phyloP scores from a whole-genome alignment of 2,888 invertebrate genomes.

The Tolmerus cingulatus region DNA sequence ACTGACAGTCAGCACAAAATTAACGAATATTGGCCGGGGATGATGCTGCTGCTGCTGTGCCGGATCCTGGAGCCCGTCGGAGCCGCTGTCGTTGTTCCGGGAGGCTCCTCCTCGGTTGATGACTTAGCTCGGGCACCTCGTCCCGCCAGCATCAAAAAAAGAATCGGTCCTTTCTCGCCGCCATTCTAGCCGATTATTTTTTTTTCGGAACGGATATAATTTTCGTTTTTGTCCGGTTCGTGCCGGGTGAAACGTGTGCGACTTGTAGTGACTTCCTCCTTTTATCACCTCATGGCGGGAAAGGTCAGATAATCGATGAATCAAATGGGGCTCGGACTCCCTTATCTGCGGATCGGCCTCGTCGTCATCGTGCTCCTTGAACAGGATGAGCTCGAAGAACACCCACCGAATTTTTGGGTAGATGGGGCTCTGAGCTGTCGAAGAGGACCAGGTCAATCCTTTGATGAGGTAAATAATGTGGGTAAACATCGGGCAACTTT shows the following conservation, averaged over 20 bases:
- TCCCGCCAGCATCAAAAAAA: neutral
- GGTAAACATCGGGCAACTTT: neutral
- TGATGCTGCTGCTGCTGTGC: neutral
- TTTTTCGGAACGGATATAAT: neutral
- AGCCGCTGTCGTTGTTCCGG: neutral
- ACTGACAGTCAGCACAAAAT: constrained; percentile 29
- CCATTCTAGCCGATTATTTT: neutral
- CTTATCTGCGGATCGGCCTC: neutral
- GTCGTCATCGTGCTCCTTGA: neutral
- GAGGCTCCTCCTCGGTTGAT: neutral
- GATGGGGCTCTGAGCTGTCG: neutral
- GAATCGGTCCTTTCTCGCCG: neutral
- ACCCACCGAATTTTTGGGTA: neutral
- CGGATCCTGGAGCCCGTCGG: neutral
- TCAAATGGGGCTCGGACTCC: neutral
- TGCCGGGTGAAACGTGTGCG: neutral
- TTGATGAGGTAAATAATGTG: constrained; percentile 7
- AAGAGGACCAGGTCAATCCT: neutral
- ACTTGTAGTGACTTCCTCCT: neutral
- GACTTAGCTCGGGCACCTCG: neutral
- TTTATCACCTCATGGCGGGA: neutral
- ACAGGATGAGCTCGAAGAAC: neutral
- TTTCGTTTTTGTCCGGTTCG: neutral
- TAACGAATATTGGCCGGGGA: constrained; percentile 27
- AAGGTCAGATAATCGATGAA: constrained; percentile 19